Evolutionary conservation across 2,888 invertebrate species (phyloP), one percentile per base, ranked within the genome.

Genomic region (Rosalia funebris): DNA sequence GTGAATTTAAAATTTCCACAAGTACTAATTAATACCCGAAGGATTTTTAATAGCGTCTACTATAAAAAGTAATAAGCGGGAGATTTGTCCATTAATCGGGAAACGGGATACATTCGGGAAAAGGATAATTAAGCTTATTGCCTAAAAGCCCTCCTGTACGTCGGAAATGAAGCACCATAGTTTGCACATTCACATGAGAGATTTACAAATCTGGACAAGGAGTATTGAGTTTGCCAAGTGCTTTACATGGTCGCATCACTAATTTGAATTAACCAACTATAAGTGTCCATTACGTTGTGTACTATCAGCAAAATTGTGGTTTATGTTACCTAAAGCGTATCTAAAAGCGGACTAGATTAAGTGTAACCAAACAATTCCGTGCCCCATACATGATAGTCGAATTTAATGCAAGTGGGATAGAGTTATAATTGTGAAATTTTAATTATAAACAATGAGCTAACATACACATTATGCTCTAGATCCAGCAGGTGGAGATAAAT

Each of bases 241-340:
- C 53, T 53, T 42, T 37, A 41, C 31, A 32, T 17, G 16, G 12
- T 42, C 42, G 42, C 53, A 17, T 42, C 53, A 12, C 42, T 42
- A 41, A 53, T 42, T 41, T 32, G 31, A 37, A 32, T 53, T 42
- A 42, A 32, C 53, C 42, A 32, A 42, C 42, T 53, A 32, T 53
- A 53, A 53, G 53, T 53, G 42, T 53, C 42, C 53, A 42, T 53
- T 53, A 53, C 7, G 41, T 15, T 20, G 12, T 39, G 39, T 39
- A 50, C 10, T 31, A 15, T 25, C 37, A 15, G 17, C 17, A 17
- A 32, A 53, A 53, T 25, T 42, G 17, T 53, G 42, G 41, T 53
- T 53, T 53, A 53, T 31, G n/a, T n/a, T 45, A 14, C 9, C n/a
- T 16, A 17, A 31, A 53, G 31, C 32, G 12, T 32, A 14, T 16